phyloP scores from a whole-genome alignment of 2,888 invertebrate species.

The Drosophila leonis region DNA sequence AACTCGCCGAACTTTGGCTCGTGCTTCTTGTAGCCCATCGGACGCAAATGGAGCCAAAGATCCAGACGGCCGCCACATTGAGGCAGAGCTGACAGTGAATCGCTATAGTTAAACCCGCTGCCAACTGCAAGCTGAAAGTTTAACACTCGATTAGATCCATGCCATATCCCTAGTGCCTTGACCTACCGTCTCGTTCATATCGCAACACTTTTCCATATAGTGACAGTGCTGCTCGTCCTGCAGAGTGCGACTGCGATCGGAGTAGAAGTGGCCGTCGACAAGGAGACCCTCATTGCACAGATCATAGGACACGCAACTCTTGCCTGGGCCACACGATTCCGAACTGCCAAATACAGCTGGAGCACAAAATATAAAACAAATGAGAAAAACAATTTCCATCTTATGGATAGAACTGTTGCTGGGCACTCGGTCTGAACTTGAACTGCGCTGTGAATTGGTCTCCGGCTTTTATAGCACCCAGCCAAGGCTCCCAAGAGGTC shows the following conservation, averaged over 20 bases:
- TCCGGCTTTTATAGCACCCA: conserved; percentile 46
- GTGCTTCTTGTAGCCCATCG: conserved; percentile 52
- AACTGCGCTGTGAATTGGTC: conserved; percentile 26
- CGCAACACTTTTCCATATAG: conserved; percentile 68
- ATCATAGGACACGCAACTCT: conserved; percentile 58
- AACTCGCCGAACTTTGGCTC: conserved; percentile 62
- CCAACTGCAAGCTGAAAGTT: conserved; percentile 3
- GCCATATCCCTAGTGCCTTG: background rate
- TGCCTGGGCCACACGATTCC: conserved; percentile 42
- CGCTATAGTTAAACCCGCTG: conserved; percentile 1
- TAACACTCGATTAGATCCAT: background rate
- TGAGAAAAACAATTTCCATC: conserved; percentile 8
- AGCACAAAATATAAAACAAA: background rate
- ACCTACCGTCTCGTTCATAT: conserved; percentile 44
- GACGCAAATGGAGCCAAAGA: conserved; percentile 60
- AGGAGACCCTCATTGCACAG: conserved; percentile 62
- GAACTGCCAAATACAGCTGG: background rate
- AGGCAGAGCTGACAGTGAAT: conserved; percentile 2
- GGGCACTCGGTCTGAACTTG: conserved; percentile 42
- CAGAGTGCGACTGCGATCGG: conserved; percentile 56
- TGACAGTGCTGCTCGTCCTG: conserved; percentile 55
- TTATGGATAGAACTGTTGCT: background rate
- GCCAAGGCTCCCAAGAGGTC: conserved; percentile 11
- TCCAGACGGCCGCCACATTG: conserved; percentile 57
- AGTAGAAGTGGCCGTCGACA: conserved; percentile 58